phyloP scores from a whole-genome alignment of 92 coral and sea anemone genomes.

The Epizoanthus stellaris region DNA sequence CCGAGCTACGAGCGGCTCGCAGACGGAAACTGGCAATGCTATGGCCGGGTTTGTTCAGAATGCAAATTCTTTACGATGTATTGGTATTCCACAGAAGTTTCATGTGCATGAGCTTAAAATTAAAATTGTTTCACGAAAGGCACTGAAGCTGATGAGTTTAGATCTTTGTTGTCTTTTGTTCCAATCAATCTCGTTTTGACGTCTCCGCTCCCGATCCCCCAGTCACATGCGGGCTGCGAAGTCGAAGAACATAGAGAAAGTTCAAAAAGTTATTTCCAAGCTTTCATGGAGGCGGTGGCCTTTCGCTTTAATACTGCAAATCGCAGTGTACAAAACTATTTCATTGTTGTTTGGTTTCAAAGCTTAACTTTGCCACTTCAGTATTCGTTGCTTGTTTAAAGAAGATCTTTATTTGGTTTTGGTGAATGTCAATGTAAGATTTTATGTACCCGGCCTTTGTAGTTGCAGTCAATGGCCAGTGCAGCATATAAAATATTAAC shows the following conservation, averaged over 20 bases:
- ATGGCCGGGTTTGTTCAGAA: too few relatives aligned
- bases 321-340: not conserved
- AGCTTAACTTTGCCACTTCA: not conserved
- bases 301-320: constrained; percentile 1
- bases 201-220: not conserved
- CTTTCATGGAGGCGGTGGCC: constrained; percentile 22
- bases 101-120: not conserved
- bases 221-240: constrained; percentile 8
- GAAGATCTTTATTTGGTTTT: not conserved
- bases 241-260: not conserved
- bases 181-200: not conserved
- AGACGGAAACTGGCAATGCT: not conserved
- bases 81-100: not conserved
- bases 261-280: constrained; percentile 11
- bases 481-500: constrained; percentile 36
- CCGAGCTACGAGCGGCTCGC: not conserved
- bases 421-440: constrained; percentile 22
- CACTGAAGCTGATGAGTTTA: not conserved
- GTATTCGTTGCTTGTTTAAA: not conserved
- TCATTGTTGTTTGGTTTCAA: not conserved
- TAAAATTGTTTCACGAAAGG: not conserved
- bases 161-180: not conserved
- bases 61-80: too few relatives aligned
- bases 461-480: not conserved
- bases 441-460: constrained; percentile 10